Evolutionary conservation across 92 coral and sea anemone species (phyloP), one percentile per base, ranked within the genome.

Genomic region (Meandrina meandrites): DNA sequence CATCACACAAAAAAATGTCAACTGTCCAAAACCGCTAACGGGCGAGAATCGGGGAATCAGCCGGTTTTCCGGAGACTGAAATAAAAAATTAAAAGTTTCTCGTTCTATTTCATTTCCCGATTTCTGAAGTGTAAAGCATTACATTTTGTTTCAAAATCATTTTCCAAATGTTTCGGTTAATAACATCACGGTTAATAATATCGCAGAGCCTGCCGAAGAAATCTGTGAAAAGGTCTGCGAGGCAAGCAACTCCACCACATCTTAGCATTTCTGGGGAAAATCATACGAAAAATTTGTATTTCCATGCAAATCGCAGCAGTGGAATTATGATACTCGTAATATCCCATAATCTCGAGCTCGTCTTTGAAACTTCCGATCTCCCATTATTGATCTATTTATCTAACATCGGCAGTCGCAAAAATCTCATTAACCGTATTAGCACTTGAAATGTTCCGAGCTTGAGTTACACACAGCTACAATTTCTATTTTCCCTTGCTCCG

Each of bases 301-400:
- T 54, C 6, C 53, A 48, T 48, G 9, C 14, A 3, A 60, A 60
- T 60, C 30, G 31, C 27, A 27, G 31, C 27, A 27, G 30, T 60
- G 31, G 11, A 6, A 60, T 60, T 27, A 66, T 66, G 32, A 66
- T 1, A 2, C 32, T 2, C 71, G 27, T 1, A 24, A 21, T 22
- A 66, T 66, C 24, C 30, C 71, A 28, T 27, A 28, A 66, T 66
- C 71, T 18, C n/a, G n/a, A n/a, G n/a, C 34, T 12, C 12, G 16
- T 66, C 71, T n/a, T n/a, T 28, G 71, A 66, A 66, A 66, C 24
- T 66, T 66, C 71, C 71, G 71, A 28, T n/a, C n/a, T n/a, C n/a
- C n/a, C n/a, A n/a, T 66, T 66, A 12, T 12, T 66, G 19, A n/a
- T n/a, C n/a, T 60, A 60, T 60, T 60, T 60, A 60, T 66, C 71